These are phyloP conservation scores for Cheilosia scutellata DNA, from an alignment of 2,888 invertebrate species.

Conservation along the genomic window DNA sequence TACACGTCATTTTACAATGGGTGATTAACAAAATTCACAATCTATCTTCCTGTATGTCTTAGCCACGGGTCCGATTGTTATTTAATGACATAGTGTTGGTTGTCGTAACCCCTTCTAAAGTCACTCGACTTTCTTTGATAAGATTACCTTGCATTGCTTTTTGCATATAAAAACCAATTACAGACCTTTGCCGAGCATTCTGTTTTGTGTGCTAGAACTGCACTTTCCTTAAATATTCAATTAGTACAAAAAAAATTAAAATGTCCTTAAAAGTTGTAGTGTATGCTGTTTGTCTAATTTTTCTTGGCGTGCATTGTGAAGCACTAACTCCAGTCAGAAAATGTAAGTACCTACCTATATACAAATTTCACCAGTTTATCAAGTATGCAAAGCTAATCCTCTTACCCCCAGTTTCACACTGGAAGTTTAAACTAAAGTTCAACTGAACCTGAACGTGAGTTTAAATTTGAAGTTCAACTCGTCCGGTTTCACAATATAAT, in stretches of 20 bases:
- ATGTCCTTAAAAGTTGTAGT: constrained; percentile 18
- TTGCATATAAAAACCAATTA: constrained; percentile 30
- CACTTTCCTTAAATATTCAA: background rate
- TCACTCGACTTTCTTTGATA: background rate
- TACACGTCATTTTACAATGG: too few relatives aligned
- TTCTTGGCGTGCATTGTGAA: background rate
- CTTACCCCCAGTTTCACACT: too few relatives aligned
- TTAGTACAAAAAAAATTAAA: background rate
- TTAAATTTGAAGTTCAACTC: too few relatives aligned
- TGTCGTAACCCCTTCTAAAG: too few relatives aligned
- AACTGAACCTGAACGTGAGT: too few relatives aligned
- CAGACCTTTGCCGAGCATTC: background rate
- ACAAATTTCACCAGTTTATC: background rate
- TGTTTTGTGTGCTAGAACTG: background rate
- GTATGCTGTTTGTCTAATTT: background rate
- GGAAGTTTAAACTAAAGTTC: too few relatives aligned
- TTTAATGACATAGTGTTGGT: too few relatives aligned
- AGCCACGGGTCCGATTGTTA: too few relatives aligned
- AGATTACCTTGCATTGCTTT: constrained; percentile 17
- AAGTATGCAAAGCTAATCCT: background rate
- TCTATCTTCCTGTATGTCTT: too few relatives aligned
- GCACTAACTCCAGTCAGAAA: constrained; percentile 32
- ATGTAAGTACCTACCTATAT: too few relatives aligned
- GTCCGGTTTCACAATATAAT: too few relatives aligned
- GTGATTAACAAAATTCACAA: too few relatives aligned